A percentile compares a stretch with the other conserved stretches of the same genome.
These are phyloP conservation scores for Margarornis squamiger DNA, from an alignment of 2,797 vertebrate species.

Conservation along the genomic window DNA sequence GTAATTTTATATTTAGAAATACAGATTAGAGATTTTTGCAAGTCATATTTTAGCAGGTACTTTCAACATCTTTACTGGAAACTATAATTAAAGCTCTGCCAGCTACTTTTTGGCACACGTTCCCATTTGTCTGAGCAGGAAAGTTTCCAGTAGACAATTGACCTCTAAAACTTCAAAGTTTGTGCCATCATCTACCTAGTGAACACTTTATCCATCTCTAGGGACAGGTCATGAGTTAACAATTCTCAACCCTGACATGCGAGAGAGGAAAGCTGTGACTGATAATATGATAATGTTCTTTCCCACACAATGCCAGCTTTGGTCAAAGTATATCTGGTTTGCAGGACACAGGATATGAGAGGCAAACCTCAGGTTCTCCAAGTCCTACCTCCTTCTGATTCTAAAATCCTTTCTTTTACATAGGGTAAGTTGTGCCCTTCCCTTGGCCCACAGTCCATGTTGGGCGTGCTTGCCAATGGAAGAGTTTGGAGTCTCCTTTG, in stretches of 20 bases:
- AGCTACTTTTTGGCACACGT: not conserved
- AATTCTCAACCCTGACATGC: not conserved
- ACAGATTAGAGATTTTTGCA: conserved; percentile 66
- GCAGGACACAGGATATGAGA: accelerated
- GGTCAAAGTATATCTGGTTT: not conserved
- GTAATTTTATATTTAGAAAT: conserved; percentile 71
- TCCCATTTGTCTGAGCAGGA: not conserved
- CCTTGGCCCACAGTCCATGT: not conserved
- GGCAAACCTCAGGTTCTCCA: not conserved
- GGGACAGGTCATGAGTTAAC: not conserved
- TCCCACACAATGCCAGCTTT: not conserved
- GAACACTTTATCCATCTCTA: not conserved
- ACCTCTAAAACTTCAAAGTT: not conserved
- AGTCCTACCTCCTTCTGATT: not conserved
- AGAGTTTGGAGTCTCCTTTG: not conserved
- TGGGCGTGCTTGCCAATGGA: not conserved
- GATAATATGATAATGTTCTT: accelerated
- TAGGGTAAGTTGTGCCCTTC: not conserved
- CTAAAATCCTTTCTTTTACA: not conserved
- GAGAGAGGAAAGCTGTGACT: not conserved
- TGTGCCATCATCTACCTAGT: not conserved
- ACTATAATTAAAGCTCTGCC: conserved; percentile 55
- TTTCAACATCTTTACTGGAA: conserved; percentile 62
- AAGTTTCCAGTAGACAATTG: not conserved
- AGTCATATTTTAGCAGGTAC: conserved; percentile 37